Percentiles rank a stretch among this genome's conserved stretches.
Evolutionary conservation across 2,888 invertebrate species (phyloP).

Genomic region (Aproaerema taeniolella): DNA sequence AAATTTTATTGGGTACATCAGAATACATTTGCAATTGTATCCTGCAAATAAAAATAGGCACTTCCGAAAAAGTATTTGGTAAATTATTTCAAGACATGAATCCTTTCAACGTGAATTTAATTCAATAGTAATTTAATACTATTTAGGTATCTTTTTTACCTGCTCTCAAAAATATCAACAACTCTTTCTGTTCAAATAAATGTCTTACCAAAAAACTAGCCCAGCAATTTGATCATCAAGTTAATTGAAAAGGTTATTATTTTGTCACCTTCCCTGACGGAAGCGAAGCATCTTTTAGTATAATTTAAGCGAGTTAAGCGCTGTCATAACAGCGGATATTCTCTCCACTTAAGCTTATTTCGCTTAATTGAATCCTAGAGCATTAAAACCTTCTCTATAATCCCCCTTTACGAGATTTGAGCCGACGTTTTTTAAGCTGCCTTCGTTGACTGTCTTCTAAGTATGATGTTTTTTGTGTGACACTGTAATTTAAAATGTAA

Average conservation of each 20-base stretch:
- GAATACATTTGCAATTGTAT: no score
- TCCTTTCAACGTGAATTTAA: no score
- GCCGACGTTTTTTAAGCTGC: conserved; percentile 61
- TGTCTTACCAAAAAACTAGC: no score
- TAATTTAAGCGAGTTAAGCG: conserved; percentile 69
- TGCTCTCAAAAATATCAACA: no score
- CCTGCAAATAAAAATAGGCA: no score
- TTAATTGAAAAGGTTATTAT: conserved; percentile 30
- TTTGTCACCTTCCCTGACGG: conserved; percentile 42
- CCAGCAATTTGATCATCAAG: conserved; percentile 19
- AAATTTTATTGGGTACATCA: no score
- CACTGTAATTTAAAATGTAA: conserved; percentile 37
- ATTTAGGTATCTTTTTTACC: no score
- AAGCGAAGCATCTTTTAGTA: conserved; percentile 21
- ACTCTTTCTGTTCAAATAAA: no score
- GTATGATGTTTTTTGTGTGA: conserved; percentile 49
- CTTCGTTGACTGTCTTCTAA: conserved; percentile 46
- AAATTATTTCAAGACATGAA: no score
- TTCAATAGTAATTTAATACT: no score
- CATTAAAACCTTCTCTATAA: conserved; percentile 67
- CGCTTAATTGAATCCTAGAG: conserved; percentile 75
- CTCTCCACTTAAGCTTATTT: conserved; percentile 72
- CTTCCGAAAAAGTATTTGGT: no score
- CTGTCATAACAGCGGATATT: conserved; percentile 75
- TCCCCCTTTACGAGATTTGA: conserved; percentile 69